Percentiles rank a stretch among this genome's conserved stretches.
Conservation (phyloP, 2,797 vertebrate species). For the Sebastes ruberrimus region DNA sequence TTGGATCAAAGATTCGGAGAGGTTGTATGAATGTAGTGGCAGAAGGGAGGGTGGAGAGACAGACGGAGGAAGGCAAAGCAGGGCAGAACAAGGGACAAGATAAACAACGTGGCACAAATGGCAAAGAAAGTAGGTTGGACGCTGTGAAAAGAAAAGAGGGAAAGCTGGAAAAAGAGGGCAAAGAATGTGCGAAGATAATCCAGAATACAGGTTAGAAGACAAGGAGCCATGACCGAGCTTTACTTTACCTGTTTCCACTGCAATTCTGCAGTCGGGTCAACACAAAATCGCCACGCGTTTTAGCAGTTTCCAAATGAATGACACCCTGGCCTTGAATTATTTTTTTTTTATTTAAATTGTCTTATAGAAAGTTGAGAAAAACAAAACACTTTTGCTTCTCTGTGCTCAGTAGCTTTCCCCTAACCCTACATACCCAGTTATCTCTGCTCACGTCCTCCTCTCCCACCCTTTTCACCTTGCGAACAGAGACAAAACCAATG, state of each 20-base stretch:
- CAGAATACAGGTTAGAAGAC: conserved; percentile 17
- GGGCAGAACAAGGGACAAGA: conserved; percentile 46
- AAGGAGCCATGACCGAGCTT: background rate
- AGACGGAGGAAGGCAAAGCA: conserved; percentile 46
- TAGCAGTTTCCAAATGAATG: background rate
- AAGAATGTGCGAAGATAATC: background rate
- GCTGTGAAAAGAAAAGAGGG: conserved; percentile 11
- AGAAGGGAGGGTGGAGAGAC: conserved; percentile 47
- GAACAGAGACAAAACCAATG: conserved; percentile 57
- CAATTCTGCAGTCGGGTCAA: background rate
- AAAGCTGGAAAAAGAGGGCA: background rate
- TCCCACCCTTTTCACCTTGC: background rate
- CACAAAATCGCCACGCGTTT: background rate
- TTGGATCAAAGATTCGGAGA: conserved; percentile 53
- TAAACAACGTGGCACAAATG: conserved; percentile 46
- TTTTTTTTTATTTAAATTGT: background rate
- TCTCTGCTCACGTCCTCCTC: conserved; percentile 22
- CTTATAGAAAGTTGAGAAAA: conserved; percentile 22
- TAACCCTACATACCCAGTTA: conserved; percentile 36
- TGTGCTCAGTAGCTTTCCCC: background rate
- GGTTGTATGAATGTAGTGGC: conserved; percentile 46
- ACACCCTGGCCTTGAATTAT: background rate
- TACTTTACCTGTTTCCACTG: conserved; percentile 7
- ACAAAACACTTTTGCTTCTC: background rate
- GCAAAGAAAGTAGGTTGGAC: conserved; percentile 40